A percentile compares a stretch with the other conserved stretches of the same genome.
Conservation (phyloP, 2,888 invertebrate species). For the Automeris io region DNA sequence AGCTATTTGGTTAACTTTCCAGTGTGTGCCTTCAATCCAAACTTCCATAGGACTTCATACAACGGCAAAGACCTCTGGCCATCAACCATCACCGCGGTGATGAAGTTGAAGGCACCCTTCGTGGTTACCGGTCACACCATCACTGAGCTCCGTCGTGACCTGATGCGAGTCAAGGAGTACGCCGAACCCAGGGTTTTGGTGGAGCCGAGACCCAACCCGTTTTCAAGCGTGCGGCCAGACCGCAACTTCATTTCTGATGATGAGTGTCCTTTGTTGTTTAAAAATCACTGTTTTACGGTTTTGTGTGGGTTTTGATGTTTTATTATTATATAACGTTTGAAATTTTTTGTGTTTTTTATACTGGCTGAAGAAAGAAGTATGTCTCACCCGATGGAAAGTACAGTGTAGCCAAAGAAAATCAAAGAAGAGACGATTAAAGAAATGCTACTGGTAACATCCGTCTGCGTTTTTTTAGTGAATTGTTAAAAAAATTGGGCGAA, state of each 20-base stretch:
- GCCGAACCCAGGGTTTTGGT: slow-evolving; percentile 67
- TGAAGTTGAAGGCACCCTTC: slow-evolving; percentile 76
- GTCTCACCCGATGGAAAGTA: no score
- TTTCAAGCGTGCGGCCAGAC: slow-evolving; percentile 82
- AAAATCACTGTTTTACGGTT: slow-evolving; percentile 81
- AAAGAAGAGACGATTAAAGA: no score
- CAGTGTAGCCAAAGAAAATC: no score
- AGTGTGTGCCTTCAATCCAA: slow-evolving; percentile 85
- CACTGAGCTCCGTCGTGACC: slow-evolving; percentile 80
- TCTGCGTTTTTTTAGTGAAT: no score
- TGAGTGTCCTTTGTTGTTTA: slow-evolving; percentile 82
- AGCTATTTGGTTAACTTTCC: slow-evolving; percentile 31
- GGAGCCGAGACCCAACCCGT: slow-evolving; percentile 79
- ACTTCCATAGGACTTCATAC: slow-evolving; percentile 81
- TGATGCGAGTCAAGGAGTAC: slow-evolving; percentile 72
- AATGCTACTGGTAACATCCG: no score
- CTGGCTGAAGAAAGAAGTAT: no score
- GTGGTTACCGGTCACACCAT: slow-evolving; percentile 82
- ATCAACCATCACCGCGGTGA: slow-evolving; percentile 75
- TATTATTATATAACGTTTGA: no score
- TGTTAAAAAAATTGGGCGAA: no score
- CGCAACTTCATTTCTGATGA: slow-evolving; percentile 86
- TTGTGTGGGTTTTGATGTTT: slow-evolving; percentile 46
- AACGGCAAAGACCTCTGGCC: slow-evolving; percentile 82
- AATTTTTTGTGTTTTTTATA: background rate